Base-by-base conservation (phyloP, 1,140 invertebrate species). In the Agrypnia vestita region DNA sequence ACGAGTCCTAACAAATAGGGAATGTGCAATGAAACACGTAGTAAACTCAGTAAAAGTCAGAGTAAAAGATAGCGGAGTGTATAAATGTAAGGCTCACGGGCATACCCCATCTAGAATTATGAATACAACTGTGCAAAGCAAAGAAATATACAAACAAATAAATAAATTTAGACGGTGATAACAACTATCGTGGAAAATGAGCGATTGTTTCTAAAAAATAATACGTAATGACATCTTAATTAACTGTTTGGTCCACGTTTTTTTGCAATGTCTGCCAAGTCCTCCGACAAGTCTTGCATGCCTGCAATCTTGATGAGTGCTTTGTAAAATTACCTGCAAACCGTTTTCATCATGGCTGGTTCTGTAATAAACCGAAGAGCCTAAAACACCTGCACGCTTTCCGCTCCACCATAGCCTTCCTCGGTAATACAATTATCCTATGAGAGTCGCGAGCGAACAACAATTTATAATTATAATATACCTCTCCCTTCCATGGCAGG, bases 401-500 rank as follows among this genome's bases (percentile, higher is more conserved):
- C 61, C 80, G 62, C 61, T 77, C 75, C 56, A 72, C 61, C 72
- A 74, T 43, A 79, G 21, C 15, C 62, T 80, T 61, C 77, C 56
- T 53, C 46, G 17, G 43, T 83, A 83, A 83, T 72, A 72, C 64
- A 83, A 80, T 83, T 83, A 83, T 47, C 49, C 49, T 55, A 53
- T 35, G 81, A 77, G 71, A 82, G 81, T 82, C 79, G 76, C 78
- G 47, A 55, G 81, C 78, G 76, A 83, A 80, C 79, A 83, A 80
- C 81, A 83, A 80, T 83, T 83, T 83, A 80, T 80, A 83, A 83
- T 83, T 83, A 80, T 78, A 75, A 83, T 78, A 77, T 56, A 80
- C 80, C 69, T 59, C 55, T 76, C 69, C 73, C 74, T 75, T 76
- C 51, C 64, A 51, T 43, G 76, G 77, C 75, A 82, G 78, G 78